Percentiles rank a stretch among this genome's conserved stretches.
phyloP scores from a whole-genome alignment of 30 jellyfish, hydroid and myxozoan genomes.

The Mastigias papua region DNA sequence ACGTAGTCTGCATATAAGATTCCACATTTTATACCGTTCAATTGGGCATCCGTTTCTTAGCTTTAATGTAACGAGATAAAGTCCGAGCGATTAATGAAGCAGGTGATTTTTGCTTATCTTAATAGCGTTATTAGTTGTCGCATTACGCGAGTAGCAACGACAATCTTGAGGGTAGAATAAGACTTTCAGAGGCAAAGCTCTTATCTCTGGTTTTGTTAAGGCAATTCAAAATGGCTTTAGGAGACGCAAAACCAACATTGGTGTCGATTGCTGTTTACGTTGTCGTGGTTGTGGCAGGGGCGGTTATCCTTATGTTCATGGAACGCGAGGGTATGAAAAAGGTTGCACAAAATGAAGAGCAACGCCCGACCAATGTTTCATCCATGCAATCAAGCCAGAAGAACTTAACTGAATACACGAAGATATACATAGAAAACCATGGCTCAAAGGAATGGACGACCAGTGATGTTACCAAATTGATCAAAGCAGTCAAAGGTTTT shows the following conservation, averaged over 20 bases:
- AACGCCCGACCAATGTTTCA: constrained; percentile 14
- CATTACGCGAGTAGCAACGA: constrained; percentile 3
- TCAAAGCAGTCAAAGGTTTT: constrained; percentile 16
- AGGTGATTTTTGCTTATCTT: constrained; percentile 4
- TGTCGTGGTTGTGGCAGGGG: constrained; percentile 38
- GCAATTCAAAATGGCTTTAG: constrained; percentile 51
- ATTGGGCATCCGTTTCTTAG: neutral
- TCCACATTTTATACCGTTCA: neutral
- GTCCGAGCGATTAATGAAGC: neutral
- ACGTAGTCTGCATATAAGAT: neutral
- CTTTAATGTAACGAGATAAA: neutral
- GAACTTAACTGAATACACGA: constrained; percentile 27
- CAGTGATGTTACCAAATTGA: constrained; percentile 16
- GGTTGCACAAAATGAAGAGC: constrained; percentile 8
- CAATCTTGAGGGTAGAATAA: neutral
- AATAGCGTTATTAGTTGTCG: neutral
- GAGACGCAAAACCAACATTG: constrained; percentile 40
- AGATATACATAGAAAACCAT: constrained; percentile 26
- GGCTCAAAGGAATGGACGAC: constrained; percentile 21
- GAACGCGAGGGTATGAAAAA: constrained; percentile 44
- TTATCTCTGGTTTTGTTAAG: neutral
- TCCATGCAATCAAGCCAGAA: neutral
- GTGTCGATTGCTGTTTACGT: constrained; percentile 31
- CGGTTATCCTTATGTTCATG: constrained; percentile 47
- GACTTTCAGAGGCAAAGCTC: neutral